phyloP scores from a whole-genome alignment of 1,140 invertebrate species.

The Neotoxoptera formosana region DNA sequence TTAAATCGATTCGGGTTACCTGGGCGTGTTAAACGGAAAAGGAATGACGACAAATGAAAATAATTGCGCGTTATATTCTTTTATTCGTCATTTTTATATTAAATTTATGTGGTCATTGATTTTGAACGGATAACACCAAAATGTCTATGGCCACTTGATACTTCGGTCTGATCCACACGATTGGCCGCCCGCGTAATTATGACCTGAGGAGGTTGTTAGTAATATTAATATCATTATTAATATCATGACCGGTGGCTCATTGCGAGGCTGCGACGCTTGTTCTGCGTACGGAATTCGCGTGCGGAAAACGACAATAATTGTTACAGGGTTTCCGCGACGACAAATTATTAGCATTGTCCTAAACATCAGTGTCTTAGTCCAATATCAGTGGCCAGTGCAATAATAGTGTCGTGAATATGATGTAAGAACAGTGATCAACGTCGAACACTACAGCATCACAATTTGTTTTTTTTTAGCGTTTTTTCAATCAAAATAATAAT shows the following conservation, averaged over 20 bases:
- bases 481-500: background rate
- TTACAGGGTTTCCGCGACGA: background rate
- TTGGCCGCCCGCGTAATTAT: background rate
- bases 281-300: background rate
- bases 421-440: background rate
- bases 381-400: background rate
- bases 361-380: background rate
- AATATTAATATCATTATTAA: conserved; percentile 6
- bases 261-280: background rate
- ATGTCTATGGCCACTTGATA: no score
- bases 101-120: background rate
- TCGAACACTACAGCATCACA: background rate
- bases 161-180: background rate
- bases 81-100: background rate
- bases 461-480: background rate
- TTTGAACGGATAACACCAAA: background rate
- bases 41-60: background rate
- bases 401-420: background rate
- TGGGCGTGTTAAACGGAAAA: background rate
- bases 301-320: background rate
- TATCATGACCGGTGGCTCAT: background rate
- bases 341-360: background rate
- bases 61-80: background rate
- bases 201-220: background rate
- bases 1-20: background rate